Percentiles rank a stretch among this genome's conserved stretches.
Evolutionary conservation across 2,888 invertebrate genomes (phyloP).

Genomic region (Falcaria lacertinaria): DNA sequence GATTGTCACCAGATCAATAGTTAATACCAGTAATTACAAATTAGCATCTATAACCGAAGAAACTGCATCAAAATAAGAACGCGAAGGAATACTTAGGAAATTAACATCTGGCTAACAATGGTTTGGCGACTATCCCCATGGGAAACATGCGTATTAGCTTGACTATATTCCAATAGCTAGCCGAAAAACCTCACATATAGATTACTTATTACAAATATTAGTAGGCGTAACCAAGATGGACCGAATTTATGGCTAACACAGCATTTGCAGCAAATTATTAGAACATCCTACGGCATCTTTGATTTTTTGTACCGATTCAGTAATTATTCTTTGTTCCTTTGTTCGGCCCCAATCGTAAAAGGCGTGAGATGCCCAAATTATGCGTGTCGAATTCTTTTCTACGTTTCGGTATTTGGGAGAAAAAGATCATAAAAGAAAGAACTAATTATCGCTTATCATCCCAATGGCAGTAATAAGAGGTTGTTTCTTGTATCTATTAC

Average conservation of each 20-base stretch:
- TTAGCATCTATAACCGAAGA: too few species aligned
- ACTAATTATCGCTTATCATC: not conserved
- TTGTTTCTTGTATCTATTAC: too few species aligned
- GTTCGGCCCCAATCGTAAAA: conserved; percentile 20
- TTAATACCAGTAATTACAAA: too few species aligned
- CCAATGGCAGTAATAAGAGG: too few species aligned
- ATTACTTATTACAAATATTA: not conserved
- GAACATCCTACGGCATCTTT: conserved; percentile 2
- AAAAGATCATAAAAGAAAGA: not conserved
- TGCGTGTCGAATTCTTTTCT: conserved; percentile 34
- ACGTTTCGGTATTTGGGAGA: not conserved
- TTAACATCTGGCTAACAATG: too few species aligned
- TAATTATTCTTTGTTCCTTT: conserved; percentile 26
- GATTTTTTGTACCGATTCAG: conserved; percentile 6
- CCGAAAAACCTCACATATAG: not conserved
- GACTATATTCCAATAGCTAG: not conserved
- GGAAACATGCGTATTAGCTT: too few species aligned
- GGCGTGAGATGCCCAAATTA: conserved; percentile 27
- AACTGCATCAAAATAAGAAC: too few species aligned
- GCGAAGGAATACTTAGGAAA: too few species aligned
- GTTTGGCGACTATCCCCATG: too few species aligned
- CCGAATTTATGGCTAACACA: conserved; percentile 25
- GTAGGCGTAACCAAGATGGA: conserved; percentile 17
- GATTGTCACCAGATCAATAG: too few species aligned
- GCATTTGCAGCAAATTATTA: conserved; percentile 17